A percentile compares a stretch with the other conserved stretches of the same genome.
Conservation (phyloP, 2,113 vertebrate species). For the Phodopus roborovskii region DNA sequence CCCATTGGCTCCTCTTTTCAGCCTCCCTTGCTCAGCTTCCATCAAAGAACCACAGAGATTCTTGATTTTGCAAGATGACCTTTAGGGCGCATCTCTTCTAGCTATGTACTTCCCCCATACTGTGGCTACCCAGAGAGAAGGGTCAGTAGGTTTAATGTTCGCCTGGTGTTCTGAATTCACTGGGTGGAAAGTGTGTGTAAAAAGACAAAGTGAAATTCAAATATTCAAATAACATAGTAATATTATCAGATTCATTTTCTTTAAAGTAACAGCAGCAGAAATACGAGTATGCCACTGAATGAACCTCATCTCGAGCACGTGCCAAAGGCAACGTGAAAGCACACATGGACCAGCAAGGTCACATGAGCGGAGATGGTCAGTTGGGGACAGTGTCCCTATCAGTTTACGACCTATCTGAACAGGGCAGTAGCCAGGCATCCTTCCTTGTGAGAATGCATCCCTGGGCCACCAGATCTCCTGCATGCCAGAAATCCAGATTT, state of each 20-base stretch:
- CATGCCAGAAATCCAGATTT: constrained; percentile 32
- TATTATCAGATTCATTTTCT: neutral
- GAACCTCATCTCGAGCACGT: neutral
- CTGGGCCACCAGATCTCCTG: neutral
- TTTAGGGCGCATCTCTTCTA: neutral
- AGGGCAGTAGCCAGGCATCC: neutral
- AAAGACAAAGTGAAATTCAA: neutral
- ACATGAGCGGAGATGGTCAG: neutral
- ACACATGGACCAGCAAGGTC: neutral
- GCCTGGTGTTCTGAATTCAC: neutral
- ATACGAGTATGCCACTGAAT: neutral
- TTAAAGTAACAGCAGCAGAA: constrained; percentile 20
- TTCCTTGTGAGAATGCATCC: neutral
- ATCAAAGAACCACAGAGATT: neutral
- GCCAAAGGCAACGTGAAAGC: neutral
- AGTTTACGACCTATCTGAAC: neutral
- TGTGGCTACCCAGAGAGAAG: neutral
- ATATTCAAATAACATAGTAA: neutral
- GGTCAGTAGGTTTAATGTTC: neutral
- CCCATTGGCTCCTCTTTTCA: neutral
- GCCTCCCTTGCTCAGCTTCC: neutral
- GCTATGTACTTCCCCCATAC: neutral
- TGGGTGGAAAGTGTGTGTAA: neutral
- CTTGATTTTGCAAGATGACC: accelerated
- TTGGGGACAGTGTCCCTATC: neutral